These are phyloP conservation scores for Actenoides hombroni DNA, from an alignment of 2,113 vertebrate species.

Conservation along the genomic window DNA sequence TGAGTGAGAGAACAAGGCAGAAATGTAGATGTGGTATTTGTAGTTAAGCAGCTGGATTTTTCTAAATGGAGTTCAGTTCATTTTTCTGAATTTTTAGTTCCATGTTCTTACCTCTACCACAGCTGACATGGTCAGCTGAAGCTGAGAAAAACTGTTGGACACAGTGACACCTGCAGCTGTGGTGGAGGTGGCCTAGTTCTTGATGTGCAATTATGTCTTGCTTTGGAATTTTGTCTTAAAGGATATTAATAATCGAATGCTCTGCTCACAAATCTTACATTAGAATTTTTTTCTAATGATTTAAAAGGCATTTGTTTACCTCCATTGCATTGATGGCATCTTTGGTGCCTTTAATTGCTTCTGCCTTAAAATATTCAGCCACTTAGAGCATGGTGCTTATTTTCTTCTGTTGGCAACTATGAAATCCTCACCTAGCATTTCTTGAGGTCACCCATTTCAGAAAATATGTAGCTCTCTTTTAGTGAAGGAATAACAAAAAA, in stretches of 20 bases:
- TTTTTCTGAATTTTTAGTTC: background rate
- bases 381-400: background rate
- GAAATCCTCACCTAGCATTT: slow-evolving; percentile 5
- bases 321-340: background rate
- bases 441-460: slow-evolving; percentile 6
- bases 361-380: slow-evolving; percentile 6
- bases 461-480: background rate
- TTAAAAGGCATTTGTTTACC: background rate
- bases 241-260: background rate
- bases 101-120: background rate
- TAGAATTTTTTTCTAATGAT: background rate
- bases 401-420: background rate
- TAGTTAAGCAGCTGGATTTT: background rate
- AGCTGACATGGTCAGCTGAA: background rate
- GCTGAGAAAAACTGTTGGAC: background rate
- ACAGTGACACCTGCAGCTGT: background rate
- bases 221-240: background rate
- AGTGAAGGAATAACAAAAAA: slow-evolving; percentile 25
- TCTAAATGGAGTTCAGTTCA: background rate
- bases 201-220: background rate
- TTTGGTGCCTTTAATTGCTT: background rate
- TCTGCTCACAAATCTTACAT: background rate
- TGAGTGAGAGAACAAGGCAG: background rate
- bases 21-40: background rate
- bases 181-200: background rate